These are phyloP conservation scores for Eurosta solidaginis DNA, from an alignment of 1,140 invertebrate genomes.

Conservation along the genomic window DNA sequence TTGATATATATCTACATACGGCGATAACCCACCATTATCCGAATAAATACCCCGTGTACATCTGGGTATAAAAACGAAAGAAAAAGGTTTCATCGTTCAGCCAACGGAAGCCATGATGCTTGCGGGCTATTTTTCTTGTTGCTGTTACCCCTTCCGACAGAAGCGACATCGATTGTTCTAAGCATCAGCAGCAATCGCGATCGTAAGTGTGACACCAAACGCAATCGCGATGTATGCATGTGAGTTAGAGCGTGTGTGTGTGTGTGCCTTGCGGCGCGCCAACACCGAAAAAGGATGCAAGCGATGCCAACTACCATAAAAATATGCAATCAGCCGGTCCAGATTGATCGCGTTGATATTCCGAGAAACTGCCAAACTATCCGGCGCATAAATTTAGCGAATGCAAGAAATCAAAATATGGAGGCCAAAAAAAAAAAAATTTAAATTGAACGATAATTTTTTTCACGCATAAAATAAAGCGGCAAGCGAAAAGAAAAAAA, in stretches of 20 bases:
- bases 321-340: slow-evolving; percentile 36
- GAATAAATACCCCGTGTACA: no score
- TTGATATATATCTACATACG: no score
- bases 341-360: slow-evolving; percentile 39
- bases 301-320: slow-evolving; percentile 31
- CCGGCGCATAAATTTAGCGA: slow-evolving; percentile 37
- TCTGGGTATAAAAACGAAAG: no score
- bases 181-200: not conserved
- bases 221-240: not conserved
- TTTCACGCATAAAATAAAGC: not conserved
- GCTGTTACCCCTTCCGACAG: not conserved
- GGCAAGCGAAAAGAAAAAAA: not conserved
- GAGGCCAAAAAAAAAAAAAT: slow-evolving; percentile 23
- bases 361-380: slow-evolving; percentile 37
- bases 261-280: slow-evolving; percentile 12
- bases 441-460: not conserved
- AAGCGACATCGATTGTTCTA: not conserved
- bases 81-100: no score
- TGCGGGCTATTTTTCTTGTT: not conserved
- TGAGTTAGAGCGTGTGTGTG: not conserved
- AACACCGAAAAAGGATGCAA: slow-evolving; percentile 15
- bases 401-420: slow-evolving; percentile 18
- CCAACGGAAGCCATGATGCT: not conserved
- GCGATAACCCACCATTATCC: no score
- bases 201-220: slow-evolving; percentile 8